Evolutionary conservation across 2,888 invertebrate species (phyloP).

Genomic region (Caenorhabditis virilis): DNA sequence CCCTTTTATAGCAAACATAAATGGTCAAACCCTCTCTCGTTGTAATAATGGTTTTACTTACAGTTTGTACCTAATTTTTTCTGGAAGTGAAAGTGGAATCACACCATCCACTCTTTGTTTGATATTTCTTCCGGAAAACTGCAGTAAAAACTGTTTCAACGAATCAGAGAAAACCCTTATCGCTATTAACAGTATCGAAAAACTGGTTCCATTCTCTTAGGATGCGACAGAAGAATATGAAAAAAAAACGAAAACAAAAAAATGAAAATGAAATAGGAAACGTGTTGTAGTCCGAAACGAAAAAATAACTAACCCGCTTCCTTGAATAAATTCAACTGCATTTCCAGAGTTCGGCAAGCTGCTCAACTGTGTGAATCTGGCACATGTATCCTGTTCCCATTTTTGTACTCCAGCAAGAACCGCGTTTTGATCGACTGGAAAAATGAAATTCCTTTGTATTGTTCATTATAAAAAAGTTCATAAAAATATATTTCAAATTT

Average conservation of each 20-base stretch:
- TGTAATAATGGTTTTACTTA: not conserved
- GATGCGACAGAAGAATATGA: too few species aligned
- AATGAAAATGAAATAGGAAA: too few species aligned
- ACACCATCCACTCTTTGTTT: too few species aligned
- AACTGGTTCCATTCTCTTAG: too few species aligned
- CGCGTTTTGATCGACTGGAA: slow-evolving; percentile 48
- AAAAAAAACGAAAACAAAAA: too few species aligned
- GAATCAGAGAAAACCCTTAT: too few species aligned
- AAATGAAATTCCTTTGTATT: too few species aligned
- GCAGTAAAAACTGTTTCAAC: too few species aligned
- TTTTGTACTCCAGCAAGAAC: slow-evolving; percentile 51
- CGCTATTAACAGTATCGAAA: too few species aligned
- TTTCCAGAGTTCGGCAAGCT: slow-evolving; percentile 20
- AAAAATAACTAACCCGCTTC: slow-evolving; percentile 42
- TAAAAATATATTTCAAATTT: too few species aligned
- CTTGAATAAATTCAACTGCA: slow-evolving; percentile 46
- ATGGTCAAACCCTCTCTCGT: not conserved
- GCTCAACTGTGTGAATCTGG: slow-evolving; percentile 47
- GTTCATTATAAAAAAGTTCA: too few species aligned
- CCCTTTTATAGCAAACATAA: slow-evolving; percentile 3
- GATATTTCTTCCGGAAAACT: slow-evolving; percentile 6
- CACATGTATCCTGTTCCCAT: slow-evolving; percentile 61
- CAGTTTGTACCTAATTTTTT: not conserved
- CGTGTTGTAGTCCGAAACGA: too few species aligned
- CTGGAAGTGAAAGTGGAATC: slow-evolving; percentile 2